Percentiles rank a stretch among this genome's conserved stretches.
Conservation (phyloP, 2,113 vertebrate genomes). For the Eolophus roseicapilla region DNA sequence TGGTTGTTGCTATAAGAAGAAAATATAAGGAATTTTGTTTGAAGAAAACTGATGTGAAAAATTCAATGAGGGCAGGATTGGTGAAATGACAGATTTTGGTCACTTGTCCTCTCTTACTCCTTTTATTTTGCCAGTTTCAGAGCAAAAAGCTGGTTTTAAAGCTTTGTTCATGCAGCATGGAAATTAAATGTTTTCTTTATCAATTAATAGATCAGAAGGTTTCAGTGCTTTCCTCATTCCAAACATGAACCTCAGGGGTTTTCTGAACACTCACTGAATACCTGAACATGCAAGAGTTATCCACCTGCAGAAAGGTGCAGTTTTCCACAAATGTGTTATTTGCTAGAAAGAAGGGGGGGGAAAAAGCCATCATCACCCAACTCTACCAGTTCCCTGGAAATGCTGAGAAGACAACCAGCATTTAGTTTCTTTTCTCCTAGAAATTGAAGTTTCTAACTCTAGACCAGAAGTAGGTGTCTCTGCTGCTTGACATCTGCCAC, state of each 20-base stretch:
- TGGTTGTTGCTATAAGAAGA: neutral
- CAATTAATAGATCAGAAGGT: neutral
- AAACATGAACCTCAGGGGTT: neutral
- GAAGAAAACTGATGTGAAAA: neutral
- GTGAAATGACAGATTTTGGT: neutral
- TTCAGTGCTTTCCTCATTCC: neutral
- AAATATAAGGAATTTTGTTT: neutral
- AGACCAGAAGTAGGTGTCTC: neutral
- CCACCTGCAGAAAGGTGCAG: neutral
- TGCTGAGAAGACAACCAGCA: neutral
- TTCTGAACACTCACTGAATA: neutral
- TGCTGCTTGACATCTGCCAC: neutral
- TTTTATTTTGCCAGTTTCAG: neutral
- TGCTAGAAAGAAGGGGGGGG: neutral
- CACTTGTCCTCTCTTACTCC: neutral
- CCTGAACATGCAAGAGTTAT: neutral
- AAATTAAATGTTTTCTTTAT: neutral
- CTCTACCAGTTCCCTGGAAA: neutral
- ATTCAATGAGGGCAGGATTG: neutral
- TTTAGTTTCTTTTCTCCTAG: neutral
- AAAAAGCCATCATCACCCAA: neutral
- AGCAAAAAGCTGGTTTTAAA: neutral
- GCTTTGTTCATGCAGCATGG: neutral
- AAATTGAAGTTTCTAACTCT: neutral
- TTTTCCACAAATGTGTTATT: neutral